A percentile compares a stretch with the other conserved stretches of the same genome.
These are phyloP conservation scores for Hippotragus niger DNA, from an alignment of 2,113 vertebrate species.

Conservation along the genomic window DNA sequence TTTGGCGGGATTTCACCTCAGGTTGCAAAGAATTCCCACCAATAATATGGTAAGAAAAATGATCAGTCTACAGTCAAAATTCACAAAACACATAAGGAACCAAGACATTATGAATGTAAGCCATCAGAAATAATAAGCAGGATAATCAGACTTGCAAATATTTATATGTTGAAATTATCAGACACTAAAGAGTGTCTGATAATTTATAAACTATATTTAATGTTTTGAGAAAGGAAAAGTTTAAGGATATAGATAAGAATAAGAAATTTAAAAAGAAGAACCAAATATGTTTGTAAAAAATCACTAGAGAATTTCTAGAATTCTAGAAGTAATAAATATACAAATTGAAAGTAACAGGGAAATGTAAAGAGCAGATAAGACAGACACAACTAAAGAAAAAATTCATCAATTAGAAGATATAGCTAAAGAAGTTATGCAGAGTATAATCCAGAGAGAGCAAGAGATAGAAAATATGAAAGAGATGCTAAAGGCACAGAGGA, in stretches of 20 bases:
- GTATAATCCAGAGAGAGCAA: not conserved
- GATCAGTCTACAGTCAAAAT: not conserved
- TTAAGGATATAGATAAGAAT: not conserved
- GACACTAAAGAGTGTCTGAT: not conserved
- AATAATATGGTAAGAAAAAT: not conserved
- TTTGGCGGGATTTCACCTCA: not conserved
- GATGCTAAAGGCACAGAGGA: not conserved
- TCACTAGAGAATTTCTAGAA: not conserved
- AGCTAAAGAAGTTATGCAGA: not conserved
- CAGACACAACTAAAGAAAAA: not conserved
- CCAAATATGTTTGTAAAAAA: not conserved
- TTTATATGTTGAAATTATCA: not conserved
- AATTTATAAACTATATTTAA: not conserved
- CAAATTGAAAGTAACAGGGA: not conserved
- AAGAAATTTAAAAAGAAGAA: not conserved
- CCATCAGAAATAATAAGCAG: not conserved
- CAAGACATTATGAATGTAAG: not conserved
- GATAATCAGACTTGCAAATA: not conserved
- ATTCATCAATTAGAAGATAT: not conserved
- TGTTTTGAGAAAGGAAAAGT: not conserved
- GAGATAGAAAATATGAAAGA: not conserved
- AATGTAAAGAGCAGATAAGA: not conserved
- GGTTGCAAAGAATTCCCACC: not conserved
- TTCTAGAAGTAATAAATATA: not conserved
- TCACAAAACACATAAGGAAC: not conserved